Conservation (phyloP, 2,888 invertebrate species). For the Desoria tigrina region DNA sequence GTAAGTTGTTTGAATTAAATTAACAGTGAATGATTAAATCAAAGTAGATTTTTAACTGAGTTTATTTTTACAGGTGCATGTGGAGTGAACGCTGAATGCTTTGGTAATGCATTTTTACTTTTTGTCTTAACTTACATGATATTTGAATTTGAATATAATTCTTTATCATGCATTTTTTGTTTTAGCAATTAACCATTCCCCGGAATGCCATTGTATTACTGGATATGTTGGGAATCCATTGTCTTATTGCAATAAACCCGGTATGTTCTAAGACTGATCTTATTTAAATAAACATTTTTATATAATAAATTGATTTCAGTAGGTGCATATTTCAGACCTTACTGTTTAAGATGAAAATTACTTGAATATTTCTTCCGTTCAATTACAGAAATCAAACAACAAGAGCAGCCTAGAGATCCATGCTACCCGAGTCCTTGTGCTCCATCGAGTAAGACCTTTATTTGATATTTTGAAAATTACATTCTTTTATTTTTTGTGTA, state of each 20-base stretch:
- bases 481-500: too few species aligned
- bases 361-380: slow-evolving; percentile 55
- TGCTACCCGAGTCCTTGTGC: slow-evolving; percentile 76
- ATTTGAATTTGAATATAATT: too few species aligned
- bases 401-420: slow-evolving; percentile 65
- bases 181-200: slow-evolving; percentile 63
- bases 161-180: too few species aligned
- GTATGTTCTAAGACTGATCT: too few species aligned
- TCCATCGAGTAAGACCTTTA: too few species aligned
- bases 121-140: slow-evolving; percentile 62
- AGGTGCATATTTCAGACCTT: too few species aligned
- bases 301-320: too few species aligned
- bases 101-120: slow-evolving; percentile 66
- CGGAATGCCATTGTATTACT: slow-evolving; percentile 64
- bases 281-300: too few species aligned
- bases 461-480: too few species aligned
- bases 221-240: slow-evolving; percentile 63
- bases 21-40: too few species aligned
- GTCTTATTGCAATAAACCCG: slow-evolving; percentile 54
- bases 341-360: too few species aligned
- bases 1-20: slow-evolving; percentile 54
- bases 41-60: too few species aligned
- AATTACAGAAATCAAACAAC: neutral
- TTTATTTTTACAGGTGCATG: slow-evolving; percentile 56
- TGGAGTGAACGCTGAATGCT: slow-evolving; percentile 60